phyloP scores from a whole-genome alignment of 2,888 invertebrate species.

The Metellina segmentata region DNA sequence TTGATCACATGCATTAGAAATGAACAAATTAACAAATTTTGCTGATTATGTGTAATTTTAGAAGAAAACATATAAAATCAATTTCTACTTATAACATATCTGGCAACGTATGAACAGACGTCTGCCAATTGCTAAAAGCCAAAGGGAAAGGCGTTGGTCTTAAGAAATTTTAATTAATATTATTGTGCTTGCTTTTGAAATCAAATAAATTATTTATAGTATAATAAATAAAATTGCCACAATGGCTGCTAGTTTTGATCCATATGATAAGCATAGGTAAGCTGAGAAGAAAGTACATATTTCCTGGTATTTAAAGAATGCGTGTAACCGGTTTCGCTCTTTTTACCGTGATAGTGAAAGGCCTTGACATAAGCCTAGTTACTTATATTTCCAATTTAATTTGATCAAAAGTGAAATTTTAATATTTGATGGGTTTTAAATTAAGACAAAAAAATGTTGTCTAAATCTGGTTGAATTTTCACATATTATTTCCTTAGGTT shows the following conservation, averaged over 20 bases:
- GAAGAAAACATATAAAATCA: background rate
- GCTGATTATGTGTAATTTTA: background rate
- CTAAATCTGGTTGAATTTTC: too few species aligned
- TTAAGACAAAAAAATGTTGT: too few species aligned
- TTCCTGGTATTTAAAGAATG: slow-evolving; percentile 69
- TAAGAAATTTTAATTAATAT: slow-evolving; percentile 29
- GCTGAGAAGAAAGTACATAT: slow-evolving; percentile 2
- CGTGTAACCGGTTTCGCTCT: slow-evolving; percentile 69
- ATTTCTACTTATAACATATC: slow-evolving; percentile 1
- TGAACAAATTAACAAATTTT: too few species aligned
- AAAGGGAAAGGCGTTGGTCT: slow-evolving; percentile 74
- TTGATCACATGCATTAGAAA: too few species aligned
- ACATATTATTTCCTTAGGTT: too few species aligned
- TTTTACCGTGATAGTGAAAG: slow-evolving; percentile 33
- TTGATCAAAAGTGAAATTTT: background rate
- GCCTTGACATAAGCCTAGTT: slow-evolving; percentile 73
- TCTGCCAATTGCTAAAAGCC: slow-evolving; percentile 39
- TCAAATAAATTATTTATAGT: slow-evolving; percentile 11
- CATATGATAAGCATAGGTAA: slow-evolving; percentile 79
- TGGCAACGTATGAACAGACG: slow-evolving; percentile 50
- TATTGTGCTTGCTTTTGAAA: background rate
- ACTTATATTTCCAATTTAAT: slow-evolving; percentile 8
- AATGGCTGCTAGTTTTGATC: slow-evolving; percentile 86
- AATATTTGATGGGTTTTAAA: too few species aligned
- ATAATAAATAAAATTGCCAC: slow-evolving; percentile 49